phyloP scores from a whole-genome alignment of 2,797 vertebrate genomes.

The Danionella dracula region DNA sequence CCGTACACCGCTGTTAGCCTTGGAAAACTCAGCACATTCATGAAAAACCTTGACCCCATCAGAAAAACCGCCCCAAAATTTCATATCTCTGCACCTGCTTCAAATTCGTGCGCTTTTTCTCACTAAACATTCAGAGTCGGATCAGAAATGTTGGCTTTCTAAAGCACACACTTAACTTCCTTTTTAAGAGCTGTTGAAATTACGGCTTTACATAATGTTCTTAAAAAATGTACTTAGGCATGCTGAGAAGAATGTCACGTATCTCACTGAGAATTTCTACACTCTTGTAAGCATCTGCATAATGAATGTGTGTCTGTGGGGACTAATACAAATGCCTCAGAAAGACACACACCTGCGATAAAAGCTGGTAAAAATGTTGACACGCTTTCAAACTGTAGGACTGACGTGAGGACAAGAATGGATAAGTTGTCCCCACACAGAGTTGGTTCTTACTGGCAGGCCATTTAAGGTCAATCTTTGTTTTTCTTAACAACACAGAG shows the following conservation, averaged over 20 bases:
- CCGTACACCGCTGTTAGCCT: conserved; percentile 31
- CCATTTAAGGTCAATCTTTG: not conserved
- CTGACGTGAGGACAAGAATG: not conserved
- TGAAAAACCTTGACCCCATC: conserved; percentile 5
- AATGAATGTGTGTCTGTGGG: too few relatives aligned
- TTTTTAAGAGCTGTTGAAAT: not conserved
- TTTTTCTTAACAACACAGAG: too few relatives aligned
- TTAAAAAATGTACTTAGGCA: too few relatives aligned
- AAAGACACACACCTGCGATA: not conserved
- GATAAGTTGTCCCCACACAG: not conserved
- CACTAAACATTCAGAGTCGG: not conserved
- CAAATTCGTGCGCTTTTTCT: not conserved
- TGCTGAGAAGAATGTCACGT: not conserved
- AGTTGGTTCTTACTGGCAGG: not conserved
- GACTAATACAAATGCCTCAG: not conserved
- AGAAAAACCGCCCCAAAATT: conserved; percentile 1
- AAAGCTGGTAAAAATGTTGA: not conserved
- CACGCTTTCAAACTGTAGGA: not conserved
- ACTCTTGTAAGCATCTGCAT: too few relatives aligned
- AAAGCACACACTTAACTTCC: not conserved
- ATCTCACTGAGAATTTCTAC: not conserved
- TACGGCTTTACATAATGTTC: not conserved
- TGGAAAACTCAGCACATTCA: conserved; percentile 2
- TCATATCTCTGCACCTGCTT: not conserved
- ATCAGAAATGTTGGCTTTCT: not conserved